Base-by-base conservation (phyloP, 2,888 invertebrate genomes). In the Polydrusus cervinus region DNA sequence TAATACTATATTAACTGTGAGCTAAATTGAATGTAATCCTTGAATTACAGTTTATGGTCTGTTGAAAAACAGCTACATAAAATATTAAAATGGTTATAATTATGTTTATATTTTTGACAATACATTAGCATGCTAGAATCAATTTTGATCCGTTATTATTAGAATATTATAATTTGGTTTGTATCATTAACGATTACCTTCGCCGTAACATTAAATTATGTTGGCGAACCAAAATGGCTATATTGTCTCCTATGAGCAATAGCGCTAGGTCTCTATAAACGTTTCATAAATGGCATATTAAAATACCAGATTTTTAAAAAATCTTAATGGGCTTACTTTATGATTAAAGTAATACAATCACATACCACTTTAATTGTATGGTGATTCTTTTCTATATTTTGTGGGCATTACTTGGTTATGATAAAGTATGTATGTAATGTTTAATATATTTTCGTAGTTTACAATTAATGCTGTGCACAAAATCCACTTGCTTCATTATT, bases 221-320 rank as follows among this genome's bases (percentile, higher is more conserved):
- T 16, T 34, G 40, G 66, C 66, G 66, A 66, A 57, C 57, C 67
- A 14, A 57, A 61, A 78, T 74, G 79, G 81, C 81, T 81, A 81
- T 82, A 82, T 82, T 82, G 81, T 82, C 81, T 81, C 81, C 78
- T 78, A 82, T 82, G 82, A 82, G 81, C 81, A 81, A 81, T 75
- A 81, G 81, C 80, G 80, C 80, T 43, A 51, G 40, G 57, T 74
- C 45, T 78, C 69, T 77, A 76, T 71, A 77, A 77, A 68, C 68
- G 65, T 72, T 69, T 67, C 38, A 16, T 62, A 66, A 51, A 18
- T 51, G 43, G 49, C 51, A 30, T 60, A 60, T 11, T 38, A 38
- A 18, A 60, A 13, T 30, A 34, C 34, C 38, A 60, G 57, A 57
- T 38, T 60, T 60, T 65, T 66, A 16, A 55, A 65, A 65, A 66